Conservation (phyloP, 2,113 vertebrate species). For the Spheniscus mendiculus region DNA sequence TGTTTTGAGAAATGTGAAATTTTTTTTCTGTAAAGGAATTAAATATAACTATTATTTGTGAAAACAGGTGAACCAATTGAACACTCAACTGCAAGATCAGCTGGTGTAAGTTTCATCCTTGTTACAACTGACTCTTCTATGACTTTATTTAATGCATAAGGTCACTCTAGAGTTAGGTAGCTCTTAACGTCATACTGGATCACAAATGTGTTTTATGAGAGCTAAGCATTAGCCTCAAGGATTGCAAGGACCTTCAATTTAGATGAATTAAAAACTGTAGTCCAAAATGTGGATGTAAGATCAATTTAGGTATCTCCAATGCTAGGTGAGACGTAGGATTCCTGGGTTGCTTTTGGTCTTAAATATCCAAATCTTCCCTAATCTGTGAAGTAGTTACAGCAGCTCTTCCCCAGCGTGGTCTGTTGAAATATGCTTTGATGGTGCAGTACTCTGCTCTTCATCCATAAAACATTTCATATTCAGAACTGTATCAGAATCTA, state of each 20-base stretch:
- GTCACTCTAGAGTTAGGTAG: neutral
- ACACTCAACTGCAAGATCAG: neutral
- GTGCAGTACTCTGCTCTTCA: neutral
- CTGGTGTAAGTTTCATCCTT: neutral
- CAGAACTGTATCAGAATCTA: neutral
- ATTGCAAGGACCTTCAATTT: neutral
- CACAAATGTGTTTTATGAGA: neutral
- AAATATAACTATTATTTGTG: neutral
- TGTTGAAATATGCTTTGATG: neutral
- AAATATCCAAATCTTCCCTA: neutral
- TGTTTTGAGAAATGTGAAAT: neutral
- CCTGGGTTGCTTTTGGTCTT: neutral
- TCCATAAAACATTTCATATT: slow-evolving; percentile 24
- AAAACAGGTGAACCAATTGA: neutral
- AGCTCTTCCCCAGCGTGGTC: neutral
- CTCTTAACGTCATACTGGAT: neutral
- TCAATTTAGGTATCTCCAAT: neutral
- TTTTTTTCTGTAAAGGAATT: neutral
- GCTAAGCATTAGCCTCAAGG: neutral
- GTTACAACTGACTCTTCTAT: neutral
- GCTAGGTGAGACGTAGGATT: neutral
- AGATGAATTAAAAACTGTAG: neutral
- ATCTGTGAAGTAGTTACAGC: neutral
- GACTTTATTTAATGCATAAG: neutral
- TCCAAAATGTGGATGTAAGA: neutral